phyloP scores from a whole-genome alignment of 2,797 vertebrate species.

The Malurus leucopterus region DNA sequence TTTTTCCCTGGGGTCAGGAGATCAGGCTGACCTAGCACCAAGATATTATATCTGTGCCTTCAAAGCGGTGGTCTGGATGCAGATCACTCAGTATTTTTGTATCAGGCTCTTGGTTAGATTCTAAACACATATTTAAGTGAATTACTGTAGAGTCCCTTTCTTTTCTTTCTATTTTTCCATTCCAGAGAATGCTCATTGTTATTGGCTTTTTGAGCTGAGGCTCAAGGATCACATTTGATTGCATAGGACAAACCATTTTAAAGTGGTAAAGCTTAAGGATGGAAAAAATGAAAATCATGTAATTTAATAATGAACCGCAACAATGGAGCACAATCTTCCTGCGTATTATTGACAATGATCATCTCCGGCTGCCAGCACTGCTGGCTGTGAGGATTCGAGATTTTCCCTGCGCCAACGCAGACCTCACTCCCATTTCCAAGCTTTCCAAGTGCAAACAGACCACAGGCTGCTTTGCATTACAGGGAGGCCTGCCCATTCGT shows the following conservation, averaged over 20 bases:
- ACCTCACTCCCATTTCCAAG: constrained; percentile 44
- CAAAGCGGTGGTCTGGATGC: neutral
- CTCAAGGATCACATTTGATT: constrained; percentile 69
- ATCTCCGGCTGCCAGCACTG: constrained; percentile 47
- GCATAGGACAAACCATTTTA: constrained; percentile 67
- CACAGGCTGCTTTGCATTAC: constrained; percentile 49
- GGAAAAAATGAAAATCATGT: constrained; percentile 73
- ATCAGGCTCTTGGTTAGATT: constrained; percentile 34
- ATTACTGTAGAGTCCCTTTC: constrained; percentile 44
- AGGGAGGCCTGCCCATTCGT: constrained; percentile 22
- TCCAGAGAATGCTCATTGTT: constrained; percentile 58
- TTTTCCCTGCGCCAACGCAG: constrained; percentile 35
- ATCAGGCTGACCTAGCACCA: neutral
- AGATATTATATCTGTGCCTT: neutral
- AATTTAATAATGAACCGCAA: constrained; percentile 68
- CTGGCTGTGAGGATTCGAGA: constrained; percentile 50
- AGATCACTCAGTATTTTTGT: constrained; percentile 1
- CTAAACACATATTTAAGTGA: constrained; percentile 56
- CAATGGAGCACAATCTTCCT: constrained; percentile 61
- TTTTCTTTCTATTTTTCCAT: constrained; percentile 63
- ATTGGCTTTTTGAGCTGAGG: constrained; percentile 57
- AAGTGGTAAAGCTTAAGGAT: constrained; percentile 65
- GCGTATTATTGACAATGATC: constrained; percentile 49
- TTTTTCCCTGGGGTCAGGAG: neutral
- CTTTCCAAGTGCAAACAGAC: constrained; percentile 48